Conservation (phyloP, 2,113 vertebrate genomes). For the pig (Sus scrofa) region T2T-Sscrofa CM000812.6:64473001-64473500, state of each 20-base stretch:
- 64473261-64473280: slow-evolving; percentile 72
- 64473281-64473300: slow-evolving; percentile 46
- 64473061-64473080: slow-evolving; percentile 16
- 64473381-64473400: slow-evolving; percentile 83
- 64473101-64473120: slow-evolving; percentile 57
- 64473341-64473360: slow-evolving; percentile 80
- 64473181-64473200: slow-evolving; percentile 70
- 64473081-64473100: slow-evolving; percentile 53
- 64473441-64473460: slow-evolving; percentile 85
- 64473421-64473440: slow-evolving; percentile 86
- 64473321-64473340: slow-evolving; percentile 84
- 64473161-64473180: slow-evolving; percentile 72
- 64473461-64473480: slow-evolving; percentile 84
- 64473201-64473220: slow-evolving; percentile 62
- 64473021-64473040: slow-evolving; percentile 38
- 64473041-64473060: slow-evolving; percentile 36
- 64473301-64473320: slow-evolving; percentile 70
- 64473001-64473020: slow-evolving; percentile 26
- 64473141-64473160: slow-evolving; percentile 70
- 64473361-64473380: slow-evolving; percentile 85
- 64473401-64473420: slow-evolving; percentile 83
- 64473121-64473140: slow-evolving; percentile 75
- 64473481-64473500: slow-evolving; percentile 86
- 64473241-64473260: slow-evolving; percentile 71
- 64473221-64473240: slow-evolving; percentile 14